A percentile compares a stretch with the other conserved stretches of the same genome.
phyloP scores from a whole-genome alignment of 2,113 vertebrate species.

The Lepisosteus osseus region DNA sequence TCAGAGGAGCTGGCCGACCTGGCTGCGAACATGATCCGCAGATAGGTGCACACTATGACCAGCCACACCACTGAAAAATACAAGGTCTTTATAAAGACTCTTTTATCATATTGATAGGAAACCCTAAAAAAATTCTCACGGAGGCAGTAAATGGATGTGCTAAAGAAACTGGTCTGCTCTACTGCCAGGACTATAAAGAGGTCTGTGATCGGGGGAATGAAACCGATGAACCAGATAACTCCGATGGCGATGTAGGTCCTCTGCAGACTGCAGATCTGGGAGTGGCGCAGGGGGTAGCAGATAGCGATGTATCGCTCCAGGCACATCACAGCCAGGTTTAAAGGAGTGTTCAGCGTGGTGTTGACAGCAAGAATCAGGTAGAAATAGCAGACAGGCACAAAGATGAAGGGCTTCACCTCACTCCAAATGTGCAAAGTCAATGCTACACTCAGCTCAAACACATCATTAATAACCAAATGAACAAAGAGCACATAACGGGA shows the following conservation, averaged over 20 bases:
- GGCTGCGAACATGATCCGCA: constrained; percentile 17
- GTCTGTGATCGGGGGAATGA: background rate
- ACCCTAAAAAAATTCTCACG: background rate
- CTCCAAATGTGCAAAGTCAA: background rate
- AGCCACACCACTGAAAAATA: constrained; percentile 21
- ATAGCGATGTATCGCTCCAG: background rate
- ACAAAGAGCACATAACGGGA: background rate
- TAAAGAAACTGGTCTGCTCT: background rate
- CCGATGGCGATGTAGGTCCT: background rate
- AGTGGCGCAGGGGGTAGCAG: background rate
- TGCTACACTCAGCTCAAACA: background rate
- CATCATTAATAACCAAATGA: constrained; percentile 1
- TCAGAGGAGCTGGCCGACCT: constrained; percentile 14
- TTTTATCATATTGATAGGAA: background rate
- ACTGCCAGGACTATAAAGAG: background rate
- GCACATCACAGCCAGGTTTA: background rate
- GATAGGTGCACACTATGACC: constrained; percentile 21
- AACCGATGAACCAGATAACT: background rate
- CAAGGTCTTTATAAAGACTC: background rate
- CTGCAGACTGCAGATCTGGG: background rate
- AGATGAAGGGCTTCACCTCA: background rate
- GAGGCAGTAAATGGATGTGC: background rate
- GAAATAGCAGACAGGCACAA: background rate
- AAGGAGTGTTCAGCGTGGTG: background rate
- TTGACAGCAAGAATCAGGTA: background rate